Evolutionary conservation across 2,797 vertebrate species (phyloP).

Genomic region (Siniperca undulata): DNA sequence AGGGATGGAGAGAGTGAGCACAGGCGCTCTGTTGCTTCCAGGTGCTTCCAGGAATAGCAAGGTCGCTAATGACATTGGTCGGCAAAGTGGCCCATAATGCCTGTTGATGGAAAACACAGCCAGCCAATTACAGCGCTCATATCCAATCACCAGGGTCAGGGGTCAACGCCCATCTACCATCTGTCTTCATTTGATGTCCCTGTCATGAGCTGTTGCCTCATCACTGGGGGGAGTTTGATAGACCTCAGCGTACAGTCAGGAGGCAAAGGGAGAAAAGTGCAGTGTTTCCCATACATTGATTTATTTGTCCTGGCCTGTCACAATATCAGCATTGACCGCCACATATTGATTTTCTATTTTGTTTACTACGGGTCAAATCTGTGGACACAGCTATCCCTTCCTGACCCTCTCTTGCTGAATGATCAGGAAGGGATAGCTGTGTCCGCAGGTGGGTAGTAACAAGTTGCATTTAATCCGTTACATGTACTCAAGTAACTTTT

Average conservation of each 20-base stretch:
- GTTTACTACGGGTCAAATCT: too few species aligned
- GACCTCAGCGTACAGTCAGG: constrained; percentile 19
- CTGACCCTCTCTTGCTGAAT: too few species aligned
- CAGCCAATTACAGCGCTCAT: constrained; percentile 74
- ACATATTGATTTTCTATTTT: too few species aligned
- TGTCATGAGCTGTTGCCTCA: constrained; percentile 50
- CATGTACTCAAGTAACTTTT: too few species aligned
- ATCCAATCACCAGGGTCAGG: constrained; percentile 78
- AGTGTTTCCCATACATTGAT: too few species aligned
- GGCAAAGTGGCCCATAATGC: constrained; percentile 70
- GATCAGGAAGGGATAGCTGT: too few species aligned
- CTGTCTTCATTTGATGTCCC: constrained; percentile 68
- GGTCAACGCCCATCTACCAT: constrained; percentile 64
- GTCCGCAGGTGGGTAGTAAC: too few species aligned
- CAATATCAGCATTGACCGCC: too few species aligned
- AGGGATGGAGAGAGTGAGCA: constrained; percentile 24
- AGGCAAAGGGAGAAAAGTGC: constrained; percentile 2
- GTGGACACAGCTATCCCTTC: too few species aligned
- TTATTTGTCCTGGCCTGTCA: too few species aligned
- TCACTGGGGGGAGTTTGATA: constrained; percentile 21
- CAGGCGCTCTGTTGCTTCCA: constrained; percentile 53
- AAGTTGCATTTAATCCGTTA: too few species aligned
- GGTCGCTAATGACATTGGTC: constrained; percentile 65
- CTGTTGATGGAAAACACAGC: constrained; percentile 80
- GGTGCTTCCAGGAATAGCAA: constrained; percentile 74